Conservation (phyloP, 2,113 vertebrate species). For the Dipodomys stephensi region DNA sequence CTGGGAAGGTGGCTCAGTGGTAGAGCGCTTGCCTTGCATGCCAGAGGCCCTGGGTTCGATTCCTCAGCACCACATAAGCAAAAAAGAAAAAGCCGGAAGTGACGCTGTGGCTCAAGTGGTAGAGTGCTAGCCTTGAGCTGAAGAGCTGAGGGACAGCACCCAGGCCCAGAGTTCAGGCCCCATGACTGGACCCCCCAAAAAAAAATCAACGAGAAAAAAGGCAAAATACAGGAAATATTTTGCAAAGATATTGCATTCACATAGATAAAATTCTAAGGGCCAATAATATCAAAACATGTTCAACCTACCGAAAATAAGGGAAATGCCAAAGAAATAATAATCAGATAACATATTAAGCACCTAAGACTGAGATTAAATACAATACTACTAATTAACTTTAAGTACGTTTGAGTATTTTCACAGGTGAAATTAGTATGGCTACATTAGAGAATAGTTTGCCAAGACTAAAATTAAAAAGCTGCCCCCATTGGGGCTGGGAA, state of each 20-base stretch:
- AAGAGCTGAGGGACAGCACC: too few species aligned
- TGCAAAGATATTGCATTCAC: neutral
- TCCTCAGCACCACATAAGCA: too few species aligned
- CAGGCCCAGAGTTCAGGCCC: too few species aligned
- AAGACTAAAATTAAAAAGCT: neutral
- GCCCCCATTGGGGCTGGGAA: neutral
- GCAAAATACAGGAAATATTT: neutral
- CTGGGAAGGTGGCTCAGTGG: too few species aligned
- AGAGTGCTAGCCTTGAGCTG: too few species aligned
- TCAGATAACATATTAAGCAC: neutral
- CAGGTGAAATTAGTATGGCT: slow-evolving; percentile 4
- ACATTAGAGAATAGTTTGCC: slow-evolving; percentile 17
- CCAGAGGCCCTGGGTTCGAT: too few species aligned
- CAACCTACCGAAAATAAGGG: neutral
- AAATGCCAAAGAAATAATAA: slow-evolving; percentile 24
- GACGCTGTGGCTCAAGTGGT: too few species aligned
- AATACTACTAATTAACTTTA: slow-evolving; percentile 7
- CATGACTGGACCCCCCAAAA: neutral
- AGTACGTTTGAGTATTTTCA: neutral
- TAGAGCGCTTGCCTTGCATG: too few species aligned
- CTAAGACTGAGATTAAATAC: neutral
- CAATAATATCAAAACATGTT: slow-evolving; percentile 9
- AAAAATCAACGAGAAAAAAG: slow-evolving; percentile 13
- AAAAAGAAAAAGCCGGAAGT: too few species aligned
- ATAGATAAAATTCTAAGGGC: neutral